A percentile compares a stretch with the other conserved stretches of the same genome.
Conservation (phyloP, 2,797 vertebrate genomes). For the Notamacropus eugenii region DNA sequence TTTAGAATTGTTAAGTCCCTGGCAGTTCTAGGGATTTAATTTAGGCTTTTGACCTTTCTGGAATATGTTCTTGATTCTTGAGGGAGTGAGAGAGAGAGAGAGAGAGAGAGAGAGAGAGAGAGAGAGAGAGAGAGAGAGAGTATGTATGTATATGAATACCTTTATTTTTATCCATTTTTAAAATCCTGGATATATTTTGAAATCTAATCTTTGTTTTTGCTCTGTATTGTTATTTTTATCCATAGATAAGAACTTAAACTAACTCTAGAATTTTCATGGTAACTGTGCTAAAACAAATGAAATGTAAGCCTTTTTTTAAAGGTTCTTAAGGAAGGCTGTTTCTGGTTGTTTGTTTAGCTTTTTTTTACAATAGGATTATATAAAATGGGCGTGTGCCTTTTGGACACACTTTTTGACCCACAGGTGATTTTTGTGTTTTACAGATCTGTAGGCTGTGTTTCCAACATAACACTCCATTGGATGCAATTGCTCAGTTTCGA, state of each 20-base stretch:
- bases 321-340: not conserved
- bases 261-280: not conserved
- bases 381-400: not conserved
- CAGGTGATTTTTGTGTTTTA: slow-evolving; percentile 12
- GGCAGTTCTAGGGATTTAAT: not conserved
- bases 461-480: slow-evolving; percentile 97
- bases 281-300: not conserved
- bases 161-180: not conserved
- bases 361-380: slow-evolving; percentile 11
- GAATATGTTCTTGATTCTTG: not conserved
- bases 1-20: slow-evolving; percentile 11
- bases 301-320: not conserved
- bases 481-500: slow-evolving; percentile 97
- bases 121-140: too few species aligned
- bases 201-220: not conserved
- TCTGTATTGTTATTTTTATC: not conserved
- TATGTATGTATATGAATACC: too few species aligned
- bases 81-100: too few species aligned
- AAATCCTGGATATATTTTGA: not conserved
- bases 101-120: too few species aligned
- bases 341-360: not conserved
- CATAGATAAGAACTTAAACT: not conserved
- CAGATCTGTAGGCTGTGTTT: slow-evolving; percentile 98
- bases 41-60: not conserved
- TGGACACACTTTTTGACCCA: not conserved